Percentiles rank a stretch among this genome's conserved stretches.
Conservation (phyloP, 2,888 invertebrate genomes). For the Hartigia nigra region DNA sequence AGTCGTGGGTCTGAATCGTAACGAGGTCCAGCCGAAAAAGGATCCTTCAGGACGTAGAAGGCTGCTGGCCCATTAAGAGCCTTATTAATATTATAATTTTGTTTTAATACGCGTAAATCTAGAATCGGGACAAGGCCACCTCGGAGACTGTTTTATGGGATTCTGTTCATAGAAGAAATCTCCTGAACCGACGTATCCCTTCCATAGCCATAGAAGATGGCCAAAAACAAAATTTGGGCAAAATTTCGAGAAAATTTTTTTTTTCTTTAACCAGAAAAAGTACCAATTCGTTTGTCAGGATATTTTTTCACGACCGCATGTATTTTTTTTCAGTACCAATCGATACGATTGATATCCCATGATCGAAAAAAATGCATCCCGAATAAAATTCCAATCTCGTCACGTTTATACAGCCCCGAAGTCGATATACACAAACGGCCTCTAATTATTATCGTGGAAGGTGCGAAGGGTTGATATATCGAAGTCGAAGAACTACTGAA, state of each 20-base stretch:
- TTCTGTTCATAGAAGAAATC: conserved; percentile 25
- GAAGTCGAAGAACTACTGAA: conserved; percentile 26
- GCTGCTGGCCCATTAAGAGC: conserved; percentile 41
- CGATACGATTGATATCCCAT: neutral
- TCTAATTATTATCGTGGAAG: conserved; percentile 10
- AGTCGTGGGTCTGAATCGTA: conserved; percentile 26
- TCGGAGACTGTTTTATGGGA: conserved; percentile 35
- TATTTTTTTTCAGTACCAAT: too few species aligned
- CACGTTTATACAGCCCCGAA: neutral
- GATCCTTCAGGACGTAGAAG: conserved; percentile 18
- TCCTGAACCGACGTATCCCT: neutral
- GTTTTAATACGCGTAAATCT: conserved; percentile 58
- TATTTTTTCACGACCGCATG: too few species aligned
- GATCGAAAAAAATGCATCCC: neutral
- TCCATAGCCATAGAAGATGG: neutral
- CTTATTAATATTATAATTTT: conserved; percentile 59
- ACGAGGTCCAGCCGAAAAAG: conserved; percentile 30
- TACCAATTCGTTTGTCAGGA: too few species aligned
- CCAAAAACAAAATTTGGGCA: neutral
- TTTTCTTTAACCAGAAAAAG: too few species aligned
- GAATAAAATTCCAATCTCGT: neutral
- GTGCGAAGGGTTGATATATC: conserved; percentile 10
- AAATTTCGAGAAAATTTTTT: neutral
- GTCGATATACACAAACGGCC: conserved; percentile 7
- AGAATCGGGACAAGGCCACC: conserved; percentile 54